phyloP scores from a whole-genome alignment of 2,113 vertebrate genomes.

The Motacilla tschutschensis region DNA sequence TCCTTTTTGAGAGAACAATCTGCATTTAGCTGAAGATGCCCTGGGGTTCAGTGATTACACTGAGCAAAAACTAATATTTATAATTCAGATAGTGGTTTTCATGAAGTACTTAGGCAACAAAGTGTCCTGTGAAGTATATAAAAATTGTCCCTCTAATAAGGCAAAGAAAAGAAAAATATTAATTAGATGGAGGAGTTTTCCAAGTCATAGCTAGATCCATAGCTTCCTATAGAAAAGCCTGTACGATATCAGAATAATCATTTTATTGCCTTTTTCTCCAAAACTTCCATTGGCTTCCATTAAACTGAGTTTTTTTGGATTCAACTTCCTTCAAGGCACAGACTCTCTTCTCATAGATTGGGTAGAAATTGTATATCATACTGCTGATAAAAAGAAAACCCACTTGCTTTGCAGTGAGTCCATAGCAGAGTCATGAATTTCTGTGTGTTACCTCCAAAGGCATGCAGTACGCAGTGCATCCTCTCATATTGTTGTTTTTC shows the following conservation, averaged over 20 bases:
- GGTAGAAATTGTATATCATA: not conserved
- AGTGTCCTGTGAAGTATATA: not conserved
- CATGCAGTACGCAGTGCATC: not conserved
- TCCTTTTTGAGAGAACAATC: not conserved
- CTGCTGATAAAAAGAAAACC: not conserved
- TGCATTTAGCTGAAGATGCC: not conserved
- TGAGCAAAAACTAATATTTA: not conserved
- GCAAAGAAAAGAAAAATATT: not conserved
- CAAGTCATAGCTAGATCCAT: not conserved
- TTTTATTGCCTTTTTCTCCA: not conserved
- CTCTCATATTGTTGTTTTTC: not conserved
- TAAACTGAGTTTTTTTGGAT: not conserved
- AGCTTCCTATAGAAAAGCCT: not conserved
- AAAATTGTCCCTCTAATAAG: not conserved
- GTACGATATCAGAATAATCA: not conserved
- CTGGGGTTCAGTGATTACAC: not conserved
- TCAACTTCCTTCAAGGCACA: not conserved
- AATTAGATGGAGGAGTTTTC: not conserved
- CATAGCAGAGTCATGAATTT: not conserved
- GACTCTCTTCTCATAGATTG: not conserved
- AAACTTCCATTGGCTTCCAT: not conserved
- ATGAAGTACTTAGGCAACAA: not conserved
- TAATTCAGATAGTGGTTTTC: not conserved
- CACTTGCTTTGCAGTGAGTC: not conserved
- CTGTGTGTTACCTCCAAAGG: not conserved